Percentiles rank a stretch among this genome's conserved stretches.
Conservation (phyloP, 2,797 vertebrate species). For the Clarias fuscus region DNA sequence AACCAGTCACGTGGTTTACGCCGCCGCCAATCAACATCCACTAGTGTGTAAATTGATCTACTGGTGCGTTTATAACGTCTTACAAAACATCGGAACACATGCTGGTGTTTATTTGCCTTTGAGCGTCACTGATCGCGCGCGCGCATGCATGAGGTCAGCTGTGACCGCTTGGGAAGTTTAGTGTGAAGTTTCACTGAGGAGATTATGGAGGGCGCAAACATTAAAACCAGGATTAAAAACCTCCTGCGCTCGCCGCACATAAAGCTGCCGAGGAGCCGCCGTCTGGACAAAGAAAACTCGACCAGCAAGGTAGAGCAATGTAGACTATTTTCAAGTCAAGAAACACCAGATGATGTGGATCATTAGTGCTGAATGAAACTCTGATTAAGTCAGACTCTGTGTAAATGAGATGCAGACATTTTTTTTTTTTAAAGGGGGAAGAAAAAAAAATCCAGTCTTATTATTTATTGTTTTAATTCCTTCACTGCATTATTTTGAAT, state of each 20-base stretch:
- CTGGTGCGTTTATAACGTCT: background rate
- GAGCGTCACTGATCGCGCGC: background rate
- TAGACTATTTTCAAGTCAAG: background rate
- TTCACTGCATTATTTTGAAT: background rate
- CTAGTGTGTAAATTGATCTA: no score
- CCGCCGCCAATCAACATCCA: background rate
- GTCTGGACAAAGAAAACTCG: constrained; percentile 50
- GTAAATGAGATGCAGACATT: background rate
- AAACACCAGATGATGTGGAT: background rate
- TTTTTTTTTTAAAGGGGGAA: no score
- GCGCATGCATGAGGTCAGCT: background rate
- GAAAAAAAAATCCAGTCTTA: background rate
- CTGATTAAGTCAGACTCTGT: background rate
- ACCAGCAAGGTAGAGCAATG: constrained; percentile 58
- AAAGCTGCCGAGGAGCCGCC: constrained; percentile 57
- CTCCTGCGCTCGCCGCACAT: constrained; percentile 68
- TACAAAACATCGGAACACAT: background rate
- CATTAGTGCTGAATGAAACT: no score
- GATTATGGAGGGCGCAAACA: constrained; percentile 66
- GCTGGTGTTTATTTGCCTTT: background rate
- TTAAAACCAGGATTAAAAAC: constrained; percentile 70
- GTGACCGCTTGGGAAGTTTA: background rate
- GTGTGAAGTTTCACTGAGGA: constrained; percentile 20
- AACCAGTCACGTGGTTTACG: background rate
- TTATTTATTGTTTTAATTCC: background rate